These are phyloP conservation scores for Hippocampus comes DNA, from an alignment of 2,113 vertebrate genomes.

Conservation along the genomic window DNA sequence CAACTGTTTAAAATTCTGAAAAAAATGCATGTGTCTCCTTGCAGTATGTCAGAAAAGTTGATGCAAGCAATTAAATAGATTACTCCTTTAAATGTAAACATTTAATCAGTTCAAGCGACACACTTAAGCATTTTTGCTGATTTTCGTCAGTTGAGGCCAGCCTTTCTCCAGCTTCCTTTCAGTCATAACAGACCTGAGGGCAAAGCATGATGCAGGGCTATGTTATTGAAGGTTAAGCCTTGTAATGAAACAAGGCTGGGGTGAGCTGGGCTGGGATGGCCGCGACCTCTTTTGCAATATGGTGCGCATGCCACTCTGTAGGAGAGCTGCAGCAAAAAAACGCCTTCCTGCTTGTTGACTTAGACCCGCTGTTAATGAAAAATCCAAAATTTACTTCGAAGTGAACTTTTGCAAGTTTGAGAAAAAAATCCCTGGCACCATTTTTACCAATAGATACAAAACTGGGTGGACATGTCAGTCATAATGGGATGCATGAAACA, in stretches of 20 bases:
- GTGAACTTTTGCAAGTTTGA: not conserved
- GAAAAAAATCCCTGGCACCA: not conserved
- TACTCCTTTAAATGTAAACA: not conserved
- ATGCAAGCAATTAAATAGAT: not conserved
- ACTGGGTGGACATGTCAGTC: not conserved
- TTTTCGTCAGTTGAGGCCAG: conserved; percentile 50
- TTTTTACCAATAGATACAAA: not conserved
- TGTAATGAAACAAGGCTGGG: conserved; percentile 63
- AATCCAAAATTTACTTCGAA: not conserved
- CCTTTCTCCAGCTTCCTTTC: conserved; percentile 55
- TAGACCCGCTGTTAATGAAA: conserved; percentile 38
- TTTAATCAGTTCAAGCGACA: not conserved
- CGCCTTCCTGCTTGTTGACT: conserved; percentile 45
- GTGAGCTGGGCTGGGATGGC: conserved; percentile 19
- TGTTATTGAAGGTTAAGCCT: conserved; percentile 56
- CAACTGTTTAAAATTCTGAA: not conserved
- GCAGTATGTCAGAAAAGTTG: not conserved
- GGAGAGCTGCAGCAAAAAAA: conserved; percentile 41
- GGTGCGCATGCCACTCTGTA: conserved; percentile 47
- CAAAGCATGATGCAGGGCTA: conserved; percentile 38
- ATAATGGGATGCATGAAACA: not conserved
- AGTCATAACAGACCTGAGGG: conserved; percentile 67
- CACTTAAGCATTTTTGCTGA: conserved; percentile 57
- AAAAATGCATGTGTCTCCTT: not conserved
- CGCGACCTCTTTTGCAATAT: conserved; percentile 35